Evolutionary conservation across 2,113 vertebrate genomes (phyloP).

Genomic region (Australoheros scitulus): DNA sequence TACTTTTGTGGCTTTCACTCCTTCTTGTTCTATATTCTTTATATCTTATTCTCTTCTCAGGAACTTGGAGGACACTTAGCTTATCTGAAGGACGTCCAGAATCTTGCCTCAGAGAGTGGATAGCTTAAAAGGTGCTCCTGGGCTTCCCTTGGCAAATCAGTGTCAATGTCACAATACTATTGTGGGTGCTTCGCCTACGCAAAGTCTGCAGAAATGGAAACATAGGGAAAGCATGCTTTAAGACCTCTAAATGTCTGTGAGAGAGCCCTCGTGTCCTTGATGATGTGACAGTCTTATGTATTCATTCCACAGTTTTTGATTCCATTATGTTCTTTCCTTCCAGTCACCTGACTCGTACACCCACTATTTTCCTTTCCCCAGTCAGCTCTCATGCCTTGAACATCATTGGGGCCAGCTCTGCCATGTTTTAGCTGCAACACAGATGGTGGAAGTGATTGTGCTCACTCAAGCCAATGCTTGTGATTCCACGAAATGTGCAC

Average conservation of each 20-base stretch:
- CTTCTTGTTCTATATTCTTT: background rate
- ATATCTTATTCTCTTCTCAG: background rate
- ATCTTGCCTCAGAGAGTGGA: background rate
- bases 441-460: background rate
- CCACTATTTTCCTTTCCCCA: background rate
- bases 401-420: too few relatives aligned
- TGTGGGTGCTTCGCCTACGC: background rate
- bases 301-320: background rate
- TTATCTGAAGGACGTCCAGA: background rate
- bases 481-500: background rate
- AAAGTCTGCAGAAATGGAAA: background rate
- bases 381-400: background rate
- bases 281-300: background rate
- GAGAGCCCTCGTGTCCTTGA: background rate
- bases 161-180: background rate
- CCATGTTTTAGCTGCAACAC: background rate
- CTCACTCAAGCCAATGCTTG: background rate
- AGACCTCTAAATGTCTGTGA: background rate
- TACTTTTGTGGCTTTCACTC: background rate
- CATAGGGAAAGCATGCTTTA: too few relatives aligned
- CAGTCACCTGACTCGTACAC: background rate
- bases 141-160: background rate
- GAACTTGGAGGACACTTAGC: background rate
- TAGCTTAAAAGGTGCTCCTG: background rate
- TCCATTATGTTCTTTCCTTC: background rate